Evolutionary conservation across 2,797 vertebrate species (phyloP).

Genomic region (Poecile montanus): DNA sequence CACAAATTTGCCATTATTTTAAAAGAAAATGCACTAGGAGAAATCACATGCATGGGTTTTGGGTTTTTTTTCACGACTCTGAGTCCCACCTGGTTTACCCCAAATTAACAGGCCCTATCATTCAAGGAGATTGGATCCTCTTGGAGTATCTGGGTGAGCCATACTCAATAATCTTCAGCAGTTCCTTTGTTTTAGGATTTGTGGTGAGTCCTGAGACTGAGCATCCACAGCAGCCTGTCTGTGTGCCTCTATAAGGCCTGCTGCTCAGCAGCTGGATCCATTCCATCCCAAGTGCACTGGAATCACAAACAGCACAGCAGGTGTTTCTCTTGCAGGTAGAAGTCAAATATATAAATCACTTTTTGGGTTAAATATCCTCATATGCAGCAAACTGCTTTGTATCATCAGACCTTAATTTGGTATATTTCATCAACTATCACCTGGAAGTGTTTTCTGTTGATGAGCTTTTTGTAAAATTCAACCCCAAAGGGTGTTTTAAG

Average conservation of each 20-base stretch:
- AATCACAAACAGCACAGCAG: background rate
- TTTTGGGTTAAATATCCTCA: background rate
- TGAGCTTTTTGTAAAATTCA: background rate
- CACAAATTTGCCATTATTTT: background rate
- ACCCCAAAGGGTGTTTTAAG: background rate
- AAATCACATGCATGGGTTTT: background rate
- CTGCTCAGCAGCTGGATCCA: background rate
- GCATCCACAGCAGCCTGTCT: background rate
- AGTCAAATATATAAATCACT: background rate
- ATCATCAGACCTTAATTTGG: background rate
- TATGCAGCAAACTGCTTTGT: background rate
- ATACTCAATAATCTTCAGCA: background rate
- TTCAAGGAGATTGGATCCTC: background rate
- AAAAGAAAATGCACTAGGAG: background rate
- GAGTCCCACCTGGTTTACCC: background rate
- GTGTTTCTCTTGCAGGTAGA: background rate
- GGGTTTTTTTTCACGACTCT: background rate
- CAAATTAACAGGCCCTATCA: background rate
- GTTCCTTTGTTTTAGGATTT: background rate
- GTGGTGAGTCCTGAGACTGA: background rate
- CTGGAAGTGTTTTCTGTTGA: background rate
- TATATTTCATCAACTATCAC: background rate
- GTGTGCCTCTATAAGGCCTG: background rate
- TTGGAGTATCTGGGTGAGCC: background rate
- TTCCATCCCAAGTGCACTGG: background rate